Evolutionary conservation across 2,888 invertebrate species (phyloP), one percentile per base, ranked within the genome.

Genomic region (Ennomos erosarius): DNA sequence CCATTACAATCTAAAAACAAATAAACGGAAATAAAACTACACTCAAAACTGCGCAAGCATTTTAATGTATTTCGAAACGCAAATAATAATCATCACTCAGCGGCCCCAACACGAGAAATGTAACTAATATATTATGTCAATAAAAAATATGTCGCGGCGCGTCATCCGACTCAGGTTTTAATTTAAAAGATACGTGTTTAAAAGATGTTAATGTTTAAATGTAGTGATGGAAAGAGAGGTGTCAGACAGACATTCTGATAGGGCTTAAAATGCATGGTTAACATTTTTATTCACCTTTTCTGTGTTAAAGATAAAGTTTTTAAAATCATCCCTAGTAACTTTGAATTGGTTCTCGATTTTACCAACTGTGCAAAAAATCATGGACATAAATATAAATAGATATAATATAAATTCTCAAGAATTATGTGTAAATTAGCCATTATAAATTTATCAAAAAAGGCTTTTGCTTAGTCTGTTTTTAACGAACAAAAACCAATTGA

Each of bases 21-120:
- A 60, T 55, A 55, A 60, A 60, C 59, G 39, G 59, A 55, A 55
- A 50, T 55, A 60, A 60, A 60, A 55, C 11, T 11, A 13, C 50
- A 43, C 35, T 53, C 52, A 35, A 55, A 51, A 51, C 55, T 60
- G 59, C 59, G 59, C 55, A 55, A 60, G 51, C 55, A 51, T 59
- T 50, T 54, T 59, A 55, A 59, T 50, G 54, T 64, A 69, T 65
- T 68, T 64, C 68, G 64, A 65, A 59, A 64, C 71, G 62, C 73
- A 64, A 65, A 74, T 69, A 73, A 71, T 66, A 68, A 70, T 64
- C 59, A 67, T 67, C 51, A 62, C 68, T 76, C 73, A 75, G 66
- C 64, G 67, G 45, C 33, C 36, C 37, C 47, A 40, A 59, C 43
- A 48, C 47, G 55, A 53, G 45, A 59, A 53, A 64, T 56, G 64